Evolutionary conservation across 2,888 invertebrate genomes (phyloP).

Genomic region (Heliconius ethilla): DNA sequence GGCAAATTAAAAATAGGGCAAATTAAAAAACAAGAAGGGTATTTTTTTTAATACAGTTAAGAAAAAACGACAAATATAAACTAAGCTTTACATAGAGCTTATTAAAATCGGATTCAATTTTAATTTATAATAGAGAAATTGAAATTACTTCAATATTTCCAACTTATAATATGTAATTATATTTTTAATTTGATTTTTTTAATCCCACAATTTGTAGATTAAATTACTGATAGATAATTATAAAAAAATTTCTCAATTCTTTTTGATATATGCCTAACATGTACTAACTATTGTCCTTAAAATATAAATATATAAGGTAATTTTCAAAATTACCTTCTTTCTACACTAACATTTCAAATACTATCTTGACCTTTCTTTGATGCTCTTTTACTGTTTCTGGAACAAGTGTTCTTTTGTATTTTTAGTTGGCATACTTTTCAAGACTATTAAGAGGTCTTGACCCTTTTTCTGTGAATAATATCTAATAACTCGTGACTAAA

Average conservation of each 20-base stretch:
- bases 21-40: too few relatives aligned
- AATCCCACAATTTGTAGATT: too few relatives aligned
- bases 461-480: constrained; percentile 26
- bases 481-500: constrained; percentile 11
- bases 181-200: too few relatives aligned
- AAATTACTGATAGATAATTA: background rate
- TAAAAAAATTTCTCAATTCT: background rate
- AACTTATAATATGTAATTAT: too few relatives aligned
- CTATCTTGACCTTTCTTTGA: constrained; percentile 26
- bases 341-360: constrained; percentile 23
- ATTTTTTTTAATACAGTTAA: too few relatives aligned
- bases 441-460: constrained; percentile 33
- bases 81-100: background rate
- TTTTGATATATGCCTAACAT: background rate
- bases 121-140: too few relatives aligned
- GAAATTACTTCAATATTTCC: too few relatives aligned
- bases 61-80: background rate
- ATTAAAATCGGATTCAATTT: background rate
- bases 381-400: constrained; percentile 36
- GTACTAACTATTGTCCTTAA: background rate
- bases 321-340: constrained; percentile 13
- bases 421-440: constrained; percentile 37
- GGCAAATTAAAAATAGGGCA: too few relatives aligned
- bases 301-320: background rate
- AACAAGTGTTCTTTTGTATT: constrained; percentile 37